Evolutionary conservation across 2,888 invertebrate genomes (phyloP).

Genomic region (Eupithecia tripunctaria): DNA sequence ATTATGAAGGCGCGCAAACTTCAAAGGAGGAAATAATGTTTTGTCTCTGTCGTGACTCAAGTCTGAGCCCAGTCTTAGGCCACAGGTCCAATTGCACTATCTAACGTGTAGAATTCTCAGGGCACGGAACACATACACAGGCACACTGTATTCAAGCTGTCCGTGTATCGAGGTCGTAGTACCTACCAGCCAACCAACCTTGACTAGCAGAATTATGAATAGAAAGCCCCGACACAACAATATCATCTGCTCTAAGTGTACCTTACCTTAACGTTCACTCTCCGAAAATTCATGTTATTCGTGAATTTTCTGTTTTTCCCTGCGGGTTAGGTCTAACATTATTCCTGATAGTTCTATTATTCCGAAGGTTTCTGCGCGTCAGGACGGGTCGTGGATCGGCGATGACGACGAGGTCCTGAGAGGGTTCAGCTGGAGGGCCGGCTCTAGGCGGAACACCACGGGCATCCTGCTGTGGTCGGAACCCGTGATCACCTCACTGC

Average conservation of each 20-base stretch:
- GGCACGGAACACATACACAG: no score
- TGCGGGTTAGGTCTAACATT: no score
- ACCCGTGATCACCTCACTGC: constrained; percentile 88
- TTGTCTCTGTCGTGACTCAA: no score
- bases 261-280: no score
- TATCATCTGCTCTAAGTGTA: no score
- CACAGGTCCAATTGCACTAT: no score
- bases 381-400: constrained; percentile 89
- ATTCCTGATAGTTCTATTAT: background rate
- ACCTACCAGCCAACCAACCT: no score
- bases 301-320: background rate
- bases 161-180: no score
- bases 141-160: no score
- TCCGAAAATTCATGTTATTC: background rate
- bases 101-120: background rate
- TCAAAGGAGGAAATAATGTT: no score
- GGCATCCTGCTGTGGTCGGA: constrained; percentile 96
- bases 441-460: constrained; percentile 95
- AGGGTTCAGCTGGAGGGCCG: constrained; percentile 96
- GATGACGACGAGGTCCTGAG: constrained; percentile 88
- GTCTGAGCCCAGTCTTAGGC: no score
- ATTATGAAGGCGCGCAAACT: no score
- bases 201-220: background rate
- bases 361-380: constrained; percentile 19
- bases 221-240: background rate